Base-by-base conservation (phyloP, 2,888 invertebrate species). In the Hypomecis atomaria region DNA sequence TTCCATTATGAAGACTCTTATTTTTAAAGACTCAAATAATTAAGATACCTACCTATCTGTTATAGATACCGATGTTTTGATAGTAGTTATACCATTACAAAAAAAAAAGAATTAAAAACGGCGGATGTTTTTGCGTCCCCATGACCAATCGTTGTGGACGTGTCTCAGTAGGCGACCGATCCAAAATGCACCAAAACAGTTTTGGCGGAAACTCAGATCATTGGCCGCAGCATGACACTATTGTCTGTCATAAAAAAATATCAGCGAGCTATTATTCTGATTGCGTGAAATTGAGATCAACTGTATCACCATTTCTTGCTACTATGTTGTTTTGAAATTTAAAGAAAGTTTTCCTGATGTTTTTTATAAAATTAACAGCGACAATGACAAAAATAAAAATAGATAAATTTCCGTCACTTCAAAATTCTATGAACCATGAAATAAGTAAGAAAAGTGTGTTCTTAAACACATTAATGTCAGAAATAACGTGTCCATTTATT, bases 121-220 rank as follows among this genome's bases (percentile, higher is more conserved):
- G 75, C 74, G 72, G 71, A 76, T 78, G 80, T 81, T 78, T 78
- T 77, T 74, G 76, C 69, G 71, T 66, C 65, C 65, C 78, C 76
- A 78, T 74, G 81, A 85, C 88, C 79, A 86, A 89, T 88, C 74
- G 79, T 67, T 66, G 69, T 77, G 80, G 86, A 86, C 87, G 85
- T 83, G 84, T 72, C 80, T 56, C 80, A 62, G 77, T 78, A 78
- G 82, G 71, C 42, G 55, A 60, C 44, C 53, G 33, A 37, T 23
- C 23, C 23, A 23, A 23, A 23, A 23, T 23, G 23, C 44, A 40
- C 47, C 45, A 23, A 47, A 60, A 37, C 48, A 49, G 49, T 52
- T 54, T 62, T 59, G 65, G 62, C 68, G 63, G 66, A 67, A 66
- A 67, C 66, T 62, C 70, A 71, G 72, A 71, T 70, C 76, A 73